Percentiles rank a stretch among this genome's conserved stretches.
Evolutionary conservation across 2,797 vertebrate species (phyloP).

Genomic region (Danio albolineatus): DNA sequence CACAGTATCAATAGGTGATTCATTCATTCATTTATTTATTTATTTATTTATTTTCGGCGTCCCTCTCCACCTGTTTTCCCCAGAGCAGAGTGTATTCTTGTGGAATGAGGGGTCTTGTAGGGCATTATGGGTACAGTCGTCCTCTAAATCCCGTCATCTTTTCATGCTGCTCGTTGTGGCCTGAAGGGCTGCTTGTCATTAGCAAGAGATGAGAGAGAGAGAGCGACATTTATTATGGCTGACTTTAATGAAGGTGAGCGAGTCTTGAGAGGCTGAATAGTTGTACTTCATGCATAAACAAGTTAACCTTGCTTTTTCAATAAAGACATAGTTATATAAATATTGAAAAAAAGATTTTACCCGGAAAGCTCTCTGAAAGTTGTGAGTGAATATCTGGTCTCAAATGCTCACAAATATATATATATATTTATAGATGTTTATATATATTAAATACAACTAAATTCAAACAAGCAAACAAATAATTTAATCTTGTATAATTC

Average conservation of each 20-base stretch:
- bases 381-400: no score
- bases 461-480: not conserved
- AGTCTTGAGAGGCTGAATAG: constrained; percentile 40
- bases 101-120: constrained; percentile 48
- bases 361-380: no score
- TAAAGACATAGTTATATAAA: not conserved
- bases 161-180: constrained; percentile 23
- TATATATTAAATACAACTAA: no score
- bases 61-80: constrained; percentile 33
- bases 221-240: constrained; percentile 70
- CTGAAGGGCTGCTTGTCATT: constrained; percentile 74
- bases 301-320: not conserved
- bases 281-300: not conserved
- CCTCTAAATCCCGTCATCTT: constrained; percentile 70
- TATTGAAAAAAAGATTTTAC: no score
- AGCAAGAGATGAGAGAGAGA: constrained; percentile 69
- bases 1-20: constrained; percentile 69
- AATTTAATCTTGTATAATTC: not conserved
- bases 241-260: constrained; percentile 55
- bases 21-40: constrained; percentile 44
- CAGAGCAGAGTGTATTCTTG: constrained; percentile 66
- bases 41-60: constrained; percentile 10
- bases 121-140: constrained; percentile 62
- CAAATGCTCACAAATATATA: no score
- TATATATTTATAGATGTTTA: not conserved